Base-by-base conservation (phyloP, 2,113 vertebrate species). In the Oplegnathus fasciatus region DNA sequence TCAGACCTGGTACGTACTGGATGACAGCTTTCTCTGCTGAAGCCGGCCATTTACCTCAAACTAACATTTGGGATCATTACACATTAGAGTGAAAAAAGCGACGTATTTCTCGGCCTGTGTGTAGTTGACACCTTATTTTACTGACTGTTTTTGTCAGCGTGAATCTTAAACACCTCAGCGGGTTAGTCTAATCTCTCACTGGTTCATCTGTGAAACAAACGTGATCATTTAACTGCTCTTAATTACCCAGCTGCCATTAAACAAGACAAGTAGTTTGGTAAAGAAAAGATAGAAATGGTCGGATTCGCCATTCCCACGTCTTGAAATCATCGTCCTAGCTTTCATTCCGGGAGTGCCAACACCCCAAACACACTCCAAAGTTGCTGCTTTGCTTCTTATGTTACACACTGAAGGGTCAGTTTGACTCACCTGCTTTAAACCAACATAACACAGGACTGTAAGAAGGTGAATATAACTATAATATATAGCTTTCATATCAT, bases 1-100 rank as follows among this genome's bases (percentile, higher is more conserved):
- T 97, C 76, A 95, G 96, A 94, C 95, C 97, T 20, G 98, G 98
- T 99, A 94, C 93, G 91, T 92, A 78, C 65, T 20, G 67, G 60
- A 32, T 78, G 75, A 86, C 83, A 65, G 78, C 72, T 82, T 24
- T 77, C 42, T 54, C 22, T 13, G 26, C n/a, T 20, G 79, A 10
- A 62, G 69, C 75, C 68, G 78, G 64, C 80, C 81, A 68, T 87
- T 82, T 83, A 72, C 20, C 72, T 58, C 4, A 44, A 22, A 54
- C 42, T 34, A 30, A 60, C 48, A 54, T 6, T 48, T 13, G 15
- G 6, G 44, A 6, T 26, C 14, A 22, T 26, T 22, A 37, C 0
- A 14, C 14, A 1, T 5, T 15, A 24, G 18, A 10, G 10, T 30
- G 9, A 75, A 34, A 40, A 57, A 52, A 26, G 5, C 17, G 1